Evolutionary conservation across 1,140 invertebrate species (phyloP).

Genomic region (Portunus trituberculatus): DNA sequence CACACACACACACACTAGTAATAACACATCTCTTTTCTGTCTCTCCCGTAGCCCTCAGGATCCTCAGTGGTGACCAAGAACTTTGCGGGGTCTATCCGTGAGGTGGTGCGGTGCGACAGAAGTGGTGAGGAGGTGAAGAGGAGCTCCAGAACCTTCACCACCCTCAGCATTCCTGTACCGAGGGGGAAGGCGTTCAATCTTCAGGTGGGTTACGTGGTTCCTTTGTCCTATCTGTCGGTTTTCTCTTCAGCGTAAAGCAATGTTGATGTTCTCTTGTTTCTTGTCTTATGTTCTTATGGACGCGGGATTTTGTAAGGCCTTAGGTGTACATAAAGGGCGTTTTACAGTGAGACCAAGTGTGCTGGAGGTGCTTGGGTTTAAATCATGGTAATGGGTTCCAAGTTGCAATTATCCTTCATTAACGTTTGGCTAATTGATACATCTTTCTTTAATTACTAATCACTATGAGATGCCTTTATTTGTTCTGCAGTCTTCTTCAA

Average conservation of each 20-base stretch:
- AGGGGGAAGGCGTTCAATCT: constrained; percentile 9
- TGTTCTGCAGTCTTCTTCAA: neutral
- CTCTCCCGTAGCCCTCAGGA: constrained; percentile 35
- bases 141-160: constrained; percentile 10
- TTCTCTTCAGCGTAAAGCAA: neutral
- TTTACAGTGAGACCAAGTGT: too few relatives aligned
- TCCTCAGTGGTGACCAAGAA: constrained; percentile 32
- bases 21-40: neutral
- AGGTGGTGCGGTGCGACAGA: neutral
- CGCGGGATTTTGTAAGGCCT: too few relatives aligned
- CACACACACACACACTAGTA: neutral
- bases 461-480: too few relatives aligned
- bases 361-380: too few relatives aligned
- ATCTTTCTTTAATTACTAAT: too few relatives aligned
- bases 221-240: neutral
- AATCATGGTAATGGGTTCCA: too few relatives aligned
- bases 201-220: neutral
- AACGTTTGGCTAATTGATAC: too few relatives aligned
- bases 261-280: too few relatives aligned
- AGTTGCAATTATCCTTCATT: too few relatives aligned
- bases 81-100: neutral
- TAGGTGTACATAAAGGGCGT: too few relatives aligned
- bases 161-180: constrained; percentile 22
- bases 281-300: too few relatives aligned
- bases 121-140: constrained; percentile 37